phyloP scores from a whole-genome alignment of 2,113 vertebrate genomes.

The Todiramphus saurophagus region DNA sequence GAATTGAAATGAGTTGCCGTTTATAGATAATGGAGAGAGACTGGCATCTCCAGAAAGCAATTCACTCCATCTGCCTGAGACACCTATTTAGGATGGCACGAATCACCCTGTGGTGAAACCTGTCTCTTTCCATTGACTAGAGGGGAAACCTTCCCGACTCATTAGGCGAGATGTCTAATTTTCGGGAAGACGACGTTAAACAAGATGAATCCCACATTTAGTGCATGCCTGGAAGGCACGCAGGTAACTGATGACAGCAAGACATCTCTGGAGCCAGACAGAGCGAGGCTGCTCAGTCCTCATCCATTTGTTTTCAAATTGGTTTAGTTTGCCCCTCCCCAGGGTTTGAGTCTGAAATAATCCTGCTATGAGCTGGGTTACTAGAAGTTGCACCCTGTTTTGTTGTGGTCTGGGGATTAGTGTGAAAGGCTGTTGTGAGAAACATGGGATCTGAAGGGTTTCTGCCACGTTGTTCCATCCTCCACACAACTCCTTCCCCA shows the following conservation, averaged over 20 bases:
- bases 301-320: neutral
- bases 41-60: slow-evolving; percentile 42
- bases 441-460: neutral
- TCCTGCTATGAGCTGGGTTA: neutral
- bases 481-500: accelerated
- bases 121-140: slow-evolving; percentile 33
- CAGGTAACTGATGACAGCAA: slow-evolving; percentile 12
- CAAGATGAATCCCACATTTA: slow-evolving; percentile 1
- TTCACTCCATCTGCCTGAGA: slow-evolving; percentile 52
- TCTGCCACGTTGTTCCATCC: accelerated
- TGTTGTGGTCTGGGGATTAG: neutral
- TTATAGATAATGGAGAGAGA: slow-evolving; percentile 47
- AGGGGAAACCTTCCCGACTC: slow-evolving; percentile 11
- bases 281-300: neutral
- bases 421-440: neutral
- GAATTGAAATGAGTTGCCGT: slow-evolving; percentile 1
- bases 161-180: slow-evolving; percentile 30
- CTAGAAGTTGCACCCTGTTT: neutral
- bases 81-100: slow-evolving; percentile 48
- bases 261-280: neutral
- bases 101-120: slow-evolving; percentile 8
- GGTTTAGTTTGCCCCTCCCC: neutral
- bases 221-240: slow-evolving; percentile 6
- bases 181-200: slow-evolving; percentile 12
- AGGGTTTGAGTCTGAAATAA: neutral